These are phyloP conservation scores for Caenorhabditis macrosperma DNA, from an alignment of 2,888 invertebrate species.

Conservation along the genomic window DNA sequence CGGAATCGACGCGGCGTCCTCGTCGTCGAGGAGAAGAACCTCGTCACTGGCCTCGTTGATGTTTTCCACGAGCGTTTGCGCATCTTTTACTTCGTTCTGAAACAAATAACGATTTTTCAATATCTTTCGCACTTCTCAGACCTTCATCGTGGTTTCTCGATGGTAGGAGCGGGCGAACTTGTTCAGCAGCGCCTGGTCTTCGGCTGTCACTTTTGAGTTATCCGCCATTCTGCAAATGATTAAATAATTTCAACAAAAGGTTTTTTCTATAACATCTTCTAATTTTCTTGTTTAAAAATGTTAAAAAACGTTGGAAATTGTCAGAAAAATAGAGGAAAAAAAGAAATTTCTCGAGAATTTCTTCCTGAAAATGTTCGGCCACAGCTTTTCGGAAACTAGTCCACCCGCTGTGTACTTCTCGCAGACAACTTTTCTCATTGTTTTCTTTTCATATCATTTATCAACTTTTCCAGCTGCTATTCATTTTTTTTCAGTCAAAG, in stretches of 20 bases:
- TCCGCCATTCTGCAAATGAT: conserved; percentile 46
- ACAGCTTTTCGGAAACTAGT: conserved; percentile 2
- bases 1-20: conserved; percentile 81
- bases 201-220: conserved; percentile 86
- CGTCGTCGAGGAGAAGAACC: conserved; percentile 87
- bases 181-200: conserved; percentile 98
- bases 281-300: background rate
- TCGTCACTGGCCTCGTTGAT: conserved; percentile 91
- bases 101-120: background rate
- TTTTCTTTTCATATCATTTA: conserved; percentile 6
- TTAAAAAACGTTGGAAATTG: conserved; percentile 4
- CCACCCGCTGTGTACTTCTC: conserved; percentile 30
- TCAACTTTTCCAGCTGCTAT: background rate
- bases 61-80: conserved; percentile 90
- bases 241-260: background rate
- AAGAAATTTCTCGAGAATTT: conserved; percentile 21
- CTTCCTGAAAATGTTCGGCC: conserved; percentile 21
- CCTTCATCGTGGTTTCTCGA: conserved; percentile 91
- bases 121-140: conserved; percentile 5
- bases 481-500: conserved; percentile 10
- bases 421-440: conserved; percentile 41
- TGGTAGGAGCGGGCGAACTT: conserved; percentile 95
- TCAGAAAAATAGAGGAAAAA: conserved; percentile 22
- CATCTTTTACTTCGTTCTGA: conserved; percentile 75
- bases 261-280: background rate